Percentiles rank a stretch among this genome's conserved stretches.
phyloP scores from a whole-genome alignment of 2,797 vertebrate species.

The Geotria australis region DNA sequence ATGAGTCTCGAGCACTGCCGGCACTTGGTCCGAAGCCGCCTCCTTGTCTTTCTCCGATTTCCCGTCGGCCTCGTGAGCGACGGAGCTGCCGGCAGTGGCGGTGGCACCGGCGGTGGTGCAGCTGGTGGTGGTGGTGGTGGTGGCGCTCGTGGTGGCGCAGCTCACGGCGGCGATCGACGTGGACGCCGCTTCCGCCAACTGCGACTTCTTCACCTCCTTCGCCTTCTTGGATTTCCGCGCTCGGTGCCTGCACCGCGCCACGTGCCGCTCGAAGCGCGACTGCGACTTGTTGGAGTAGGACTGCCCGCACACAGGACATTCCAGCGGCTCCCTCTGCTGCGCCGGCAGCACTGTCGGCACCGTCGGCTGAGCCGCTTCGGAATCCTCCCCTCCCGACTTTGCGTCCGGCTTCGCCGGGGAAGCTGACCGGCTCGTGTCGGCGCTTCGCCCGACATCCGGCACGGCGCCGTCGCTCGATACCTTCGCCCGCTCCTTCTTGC shows the following conservation, averaged over 20 bases:
- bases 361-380: not conserved
- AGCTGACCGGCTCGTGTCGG: not conserved
- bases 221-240: not conserved
- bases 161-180: not conserved
- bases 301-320: slow-evolving; percentile 1
- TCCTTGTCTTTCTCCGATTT: too few species aligned
- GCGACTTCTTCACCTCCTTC: not conserved
- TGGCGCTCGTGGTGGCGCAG: too few species aligned
- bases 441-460: slow-evolving; percentile 7
- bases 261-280: slow-evolving; percentile 1
- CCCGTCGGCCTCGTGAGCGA: too few species aligned
- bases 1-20: too few species aligned
- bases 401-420: not conserved
- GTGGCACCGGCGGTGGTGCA: too few species aligned
- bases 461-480: not conserved
- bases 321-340: not conserved
- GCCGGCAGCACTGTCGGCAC: not conserved
- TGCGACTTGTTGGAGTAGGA: not conserved
- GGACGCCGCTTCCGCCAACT: not conserved
- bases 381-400: not conserved
- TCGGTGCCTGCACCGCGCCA: slow-evolving; percentile 21
- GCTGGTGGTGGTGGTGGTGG: too few species aligned
- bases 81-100: too few species aligned
- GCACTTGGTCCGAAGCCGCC: too few species aligned
- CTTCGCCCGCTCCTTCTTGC: too few species aligned